phyloP scores from a whole-genome alignment of 1,140 invertebrate genomes.

The Thaumetopoea pityocampa region DNA sequence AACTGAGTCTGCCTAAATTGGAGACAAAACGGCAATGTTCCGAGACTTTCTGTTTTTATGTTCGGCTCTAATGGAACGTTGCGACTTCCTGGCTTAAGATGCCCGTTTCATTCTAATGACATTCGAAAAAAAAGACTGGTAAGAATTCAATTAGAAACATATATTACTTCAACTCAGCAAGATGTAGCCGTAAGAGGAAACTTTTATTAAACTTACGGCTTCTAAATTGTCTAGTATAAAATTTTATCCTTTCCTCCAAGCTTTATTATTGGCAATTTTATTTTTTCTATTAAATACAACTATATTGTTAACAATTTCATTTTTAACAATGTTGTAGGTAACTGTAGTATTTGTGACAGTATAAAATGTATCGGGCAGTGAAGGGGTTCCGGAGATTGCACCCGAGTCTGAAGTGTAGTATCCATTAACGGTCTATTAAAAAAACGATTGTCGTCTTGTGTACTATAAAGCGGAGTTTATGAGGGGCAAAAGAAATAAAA shows the following conservation, averaged over 20 bases:
- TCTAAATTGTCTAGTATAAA: slow-evolving; percentile 21
- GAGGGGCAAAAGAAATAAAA: slow-evolving; percentile 33
- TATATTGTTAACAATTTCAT: slow-evolving; percentile 1
- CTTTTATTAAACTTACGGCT: slow-evolving; percentile 13
- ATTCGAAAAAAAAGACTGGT: slow-evolving; percentile 9
- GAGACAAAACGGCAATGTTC: slow-evolving; percentile 15
- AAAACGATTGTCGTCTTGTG: slow-evolving; percentile 30
- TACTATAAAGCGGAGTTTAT: slow-evolving; percentile 32
- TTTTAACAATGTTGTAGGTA: not conserved
- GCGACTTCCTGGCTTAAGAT: slow-evolving; percentile 1
- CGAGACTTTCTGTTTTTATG: slow-evolving; percentile 21
- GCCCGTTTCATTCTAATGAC: slow-evolving; percentile 2
- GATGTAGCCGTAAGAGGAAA: slow-evolving; percentile 13
- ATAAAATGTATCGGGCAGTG: slow-evolving; percentile 2
- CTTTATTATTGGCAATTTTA: slow-evolving; percentile 14
- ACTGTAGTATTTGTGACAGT: not conserved
- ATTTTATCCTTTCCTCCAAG: slow-evolving; percentile 9
- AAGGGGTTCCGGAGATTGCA: not conserved
- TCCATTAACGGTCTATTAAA: slow-evolving; percentile 37
- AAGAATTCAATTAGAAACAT: slow-evolving; percentile 14
- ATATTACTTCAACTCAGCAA: slow-evolving; percentile 11
- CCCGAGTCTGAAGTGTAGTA: slow-evolving; percentile 9
- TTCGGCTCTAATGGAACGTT: slow-evolving; percentile 12
- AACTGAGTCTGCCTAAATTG: slow-evolving; percentile 23
- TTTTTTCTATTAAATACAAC: slow-evolving; percentile 8